Evolutionary conservation across 2,797 vertebrate genomes (phyloP).

Genomic region (Psittacula echo): DNA sequence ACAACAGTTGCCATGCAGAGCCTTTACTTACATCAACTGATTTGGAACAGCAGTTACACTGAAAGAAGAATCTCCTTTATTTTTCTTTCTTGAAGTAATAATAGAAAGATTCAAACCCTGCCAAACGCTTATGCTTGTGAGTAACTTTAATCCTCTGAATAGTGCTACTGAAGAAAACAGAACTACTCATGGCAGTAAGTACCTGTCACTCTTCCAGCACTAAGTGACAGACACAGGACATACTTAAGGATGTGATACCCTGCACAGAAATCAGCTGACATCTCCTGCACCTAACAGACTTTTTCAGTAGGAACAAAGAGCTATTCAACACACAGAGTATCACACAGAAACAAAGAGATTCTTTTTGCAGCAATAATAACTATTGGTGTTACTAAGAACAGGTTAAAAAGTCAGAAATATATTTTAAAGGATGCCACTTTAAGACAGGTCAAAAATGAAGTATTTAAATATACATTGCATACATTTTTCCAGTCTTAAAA

Average conservation of each 20-base stretch:
- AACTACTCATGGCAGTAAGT: not conserved
- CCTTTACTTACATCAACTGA: not conserved
- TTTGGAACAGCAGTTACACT: not conserved
- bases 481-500: not conserved
- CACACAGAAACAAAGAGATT: not conserved
- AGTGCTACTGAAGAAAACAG: not conserved
- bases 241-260: not conserved
- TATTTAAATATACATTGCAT: not conserved
- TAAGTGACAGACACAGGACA: not conserved
- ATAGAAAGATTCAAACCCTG: not conserved
- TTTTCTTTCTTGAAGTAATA: constrained; percentile 6
- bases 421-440: not conserved
- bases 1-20: not conserved
- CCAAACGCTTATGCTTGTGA: not conserved
- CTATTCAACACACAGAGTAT: not conserved
- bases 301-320: not conserved
- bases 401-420: not conserved
- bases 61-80: not conserved
- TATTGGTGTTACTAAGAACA: not conserved
- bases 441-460: not conserved
- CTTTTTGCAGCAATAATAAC: not conserved
- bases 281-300: not conserved
- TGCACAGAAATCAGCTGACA: not conserved
- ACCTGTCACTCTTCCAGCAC: constrained; percentile 13
- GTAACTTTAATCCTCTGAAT: constrained; percentile 8